Evolutionary conservation across 2,113 vertebrate genomes (phyloP).

Genomic region (Datnioides undecimradiatus): DNA sequence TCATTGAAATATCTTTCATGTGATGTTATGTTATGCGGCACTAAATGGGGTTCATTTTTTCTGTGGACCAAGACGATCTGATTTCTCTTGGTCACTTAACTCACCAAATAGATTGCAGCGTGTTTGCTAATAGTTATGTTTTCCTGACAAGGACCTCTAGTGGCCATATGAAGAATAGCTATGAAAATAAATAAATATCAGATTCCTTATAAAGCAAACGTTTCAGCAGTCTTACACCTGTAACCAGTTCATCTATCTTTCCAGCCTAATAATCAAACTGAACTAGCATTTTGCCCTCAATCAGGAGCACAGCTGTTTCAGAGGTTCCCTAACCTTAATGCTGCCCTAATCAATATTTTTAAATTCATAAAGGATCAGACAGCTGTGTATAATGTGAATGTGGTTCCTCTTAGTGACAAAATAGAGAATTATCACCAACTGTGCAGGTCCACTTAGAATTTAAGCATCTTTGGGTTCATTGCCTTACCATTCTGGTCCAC

Average conservation of each 20-base stretch:
- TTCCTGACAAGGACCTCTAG: not conserved
- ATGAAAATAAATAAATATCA: not conserved
- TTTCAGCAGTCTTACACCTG: not conserved
- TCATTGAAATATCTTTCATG: not conserved
- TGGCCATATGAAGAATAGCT: not conserved
- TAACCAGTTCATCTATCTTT: not conserved
- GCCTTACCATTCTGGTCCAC: not conserved
- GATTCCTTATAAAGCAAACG: too few relatives aligned
- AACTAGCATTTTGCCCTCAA: not conserved
- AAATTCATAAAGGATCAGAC: not conserved
- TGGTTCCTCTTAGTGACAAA: not conserved
- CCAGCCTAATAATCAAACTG: not conserved
- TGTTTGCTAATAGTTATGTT: not conserved
- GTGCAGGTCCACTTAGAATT: not conserved
- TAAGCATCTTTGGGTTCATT: not conserved
- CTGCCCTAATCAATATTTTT: conserved; percentile 12
- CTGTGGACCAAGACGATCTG: not conserved
- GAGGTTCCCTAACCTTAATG: not conserved
- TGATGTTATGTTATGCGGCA: not conserved
- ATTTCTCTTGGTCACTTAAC: not conserved
- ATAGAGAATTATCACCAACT: not conserved
- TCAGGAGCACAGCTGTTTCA: not conserved
- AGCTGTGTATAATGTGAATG: not conserved
- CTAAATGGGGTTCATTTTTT: not conserved
- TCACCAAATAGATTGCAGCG: not conserved